phyloP scores from a whole-genome alignment of 1,140 invertebrate species.

The Neodiprion pinetum region DNA sequence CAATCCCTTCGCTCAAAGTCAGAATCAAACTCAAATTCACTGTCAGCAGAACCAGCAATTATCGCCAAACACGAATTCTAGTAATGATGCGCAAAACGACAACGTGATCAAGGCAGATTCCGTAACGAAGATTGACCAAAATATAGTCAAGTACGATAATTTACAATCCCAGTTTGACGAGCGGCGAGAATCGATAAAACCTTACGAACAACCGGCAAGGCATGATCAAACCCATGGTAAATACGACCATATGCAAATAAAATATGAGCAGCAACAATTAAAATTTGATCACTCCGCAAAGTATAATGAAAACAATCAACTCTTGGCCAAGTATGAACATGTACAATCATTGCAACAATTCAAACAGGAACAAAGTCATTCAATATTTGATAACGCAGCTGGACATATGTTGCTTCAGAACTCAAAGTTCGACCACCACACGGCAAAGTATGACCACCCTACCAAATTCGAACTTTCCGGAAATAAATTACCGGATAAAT shows the following conservation, averaged over 20 bases:
- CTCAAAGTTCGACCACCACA: constrained; percentile 31
- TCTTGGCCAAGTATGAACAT: constrained; percentile 40
- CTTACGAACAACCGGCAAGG: constrained; percentile 25
- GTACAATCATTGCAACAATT: constrained; percentile 31
- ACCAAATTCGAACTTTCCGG: constrained; percentile 41
- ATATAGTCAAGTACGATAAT: not conserved
- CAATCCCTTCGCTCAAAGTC: constrained; percentile 28
- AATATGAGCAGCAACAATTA: constrained; percentile 25
- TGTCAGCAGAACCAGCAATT: constrained; percentile 17
- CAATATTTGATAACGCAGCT: not conserved
- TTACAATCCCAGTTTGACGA: constrained; percentile 22
- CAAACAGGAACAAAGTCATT: constrained; percentile 34
- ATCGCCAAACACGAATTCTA: constrained; percentile 26
- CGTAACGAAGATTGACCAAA: not conserved
- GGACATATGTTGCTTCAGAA: constrained; percentile 31
- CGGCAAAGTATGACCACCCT: constrained; percentile 48
- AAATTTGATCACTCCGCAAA: constrained; percentile 11
- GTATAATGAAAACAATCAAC: constrained; percentile 1
- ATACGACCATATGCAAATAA: constrained; percentile 29
- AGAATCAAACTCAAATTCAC: constrained; percentile 36
- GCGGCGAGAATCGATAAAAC: constrained; percentile 17
- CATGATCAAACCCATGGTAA: constrained; percentile 38
- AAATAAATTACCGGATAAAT: constrained; percentile 42
- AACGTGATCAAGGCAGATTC: not conserved
- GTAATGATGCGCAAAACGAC: not conserved